A percentile compares a stretch with the other conserved stretches of the same genome.
Evolutionary conservation across 2,888 invertebrate genomes (phyloP).

Genomic region (Rhogogaster chlorosoma): DNA sequence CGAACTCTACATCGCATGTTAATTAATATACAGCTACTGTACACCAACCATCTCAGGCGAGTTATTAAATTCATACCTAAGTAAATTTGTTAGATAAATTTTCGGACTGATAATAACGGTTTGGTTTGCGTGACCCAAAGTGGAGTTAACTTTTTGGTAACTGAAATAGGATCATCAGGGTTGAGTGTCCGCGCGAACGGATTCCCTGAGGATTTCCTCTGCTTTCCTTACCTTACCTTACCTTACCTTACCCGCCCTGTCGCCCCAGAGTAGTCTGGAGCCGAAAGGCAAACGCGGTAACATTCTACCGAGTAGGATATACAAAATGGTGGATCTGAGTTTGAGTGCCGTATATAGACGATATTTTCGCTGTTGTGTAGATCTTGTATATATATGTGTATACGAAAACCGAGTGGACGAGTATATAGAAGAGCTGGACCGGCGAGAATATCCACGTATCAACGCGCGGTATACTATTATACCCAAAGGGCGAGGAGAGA

Average conservation of each 20-base stretch:
- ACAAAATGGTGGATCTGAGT: conserved; percentile 38
- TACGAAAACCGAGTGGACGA: not conserved
- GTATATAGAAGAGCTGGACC: not conserved
- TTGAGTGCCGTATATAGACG: conserved; percentile 5
- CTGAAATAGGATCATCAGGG: conserved; percentile 41
- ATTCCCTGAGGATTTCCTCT: conserved; percentile 10
- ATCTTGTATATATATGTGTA: not conserved
- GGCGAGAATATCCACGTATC: conserved; percentile 38
- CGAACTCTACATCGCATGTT: not conserved
- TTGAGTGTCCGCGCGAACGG: conserved; percentile 39
- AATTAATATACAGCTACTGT: not conserved
- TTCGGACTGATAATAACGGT: not conserved
- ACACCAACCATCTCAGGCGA: not conserved
- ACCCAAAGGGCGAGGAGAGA: not conserved
- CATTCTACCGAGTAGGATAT: conserved; percentile 19
- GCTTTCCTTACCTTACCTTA: no score
- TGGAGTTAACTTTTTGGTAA: conserved; percentile 37
- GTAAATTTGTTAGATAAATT: not conserved
- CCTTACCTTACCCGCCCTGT: not conserved
- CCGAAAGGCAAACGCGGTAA: conserved; percentile 20
- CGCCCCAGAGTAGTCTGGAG: conserved; percentile 22
- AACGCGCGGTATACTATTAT: conserved; percentile 7
- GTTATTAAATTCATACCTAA: not conserved
- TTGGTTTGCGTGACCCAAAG: conserved; percentile 13
- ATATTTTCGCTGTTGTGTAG: not conserved